These are phyloP conservation scores for Atrichornis clamosus DNA, from an alignment of 2,113 vertebrate species.

Conservation along the genomic window DNA sequence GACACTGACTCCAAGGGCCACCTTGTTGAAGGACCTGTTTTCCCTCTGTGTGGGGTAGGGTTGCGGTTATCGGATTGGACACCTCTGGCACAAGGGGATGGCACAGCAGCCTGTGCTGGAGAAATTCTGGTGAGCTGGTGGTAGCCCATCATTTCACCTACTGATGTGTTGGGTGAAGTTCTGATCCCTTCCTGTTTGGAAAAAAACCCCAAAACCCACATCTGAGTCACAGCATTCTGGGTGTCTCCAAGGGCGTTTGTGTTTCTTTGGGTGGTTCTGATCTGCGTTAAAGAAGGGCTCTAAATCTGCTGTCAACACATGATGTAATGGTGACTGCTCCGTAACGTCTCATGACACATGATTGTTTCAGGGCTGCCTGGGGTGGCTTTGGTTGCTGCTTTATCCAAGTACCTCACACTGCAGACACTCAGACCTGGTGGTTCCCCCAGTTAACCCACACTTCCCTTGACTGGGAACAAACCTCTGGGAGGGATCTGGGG, in stretches of 20 bases:
- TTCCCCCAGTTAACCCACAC: not conserved
- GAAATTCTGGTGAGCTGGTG: not conserved
- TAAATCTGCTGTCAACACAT: not conserved
- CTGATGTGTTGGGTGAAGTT: not conserved
- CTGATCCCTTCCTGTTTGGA: not conserved
- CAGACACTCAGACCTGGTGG: not conserved
- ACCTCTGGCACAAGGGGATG: not conserved
- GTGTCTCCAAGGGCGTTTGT: not conserved
- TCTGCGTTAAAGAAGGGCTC: not conserved
- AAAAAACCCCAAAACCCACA: not conserved
- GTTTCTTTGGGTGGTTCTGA: not conserved
- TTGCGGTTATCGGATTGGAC: not conserved
- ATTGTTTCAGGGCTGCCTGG: not conserved
- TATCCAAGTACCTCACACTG: not conserved
- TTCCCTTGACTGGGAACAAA: not conserved
- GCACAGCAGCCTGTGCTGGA: not conserved
- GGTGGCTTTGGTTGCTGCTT: not conserved
- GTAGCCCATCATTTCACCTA: not conserved
- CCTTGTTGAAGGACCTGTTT: not conserved
- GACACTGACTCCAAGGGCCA: not conserved
- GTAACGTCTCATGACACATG: not conserved
- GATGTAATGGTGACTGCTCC: not conserved
- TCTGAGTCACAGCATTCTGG: not conserved
- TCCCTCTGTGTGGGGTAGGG: accelerated
- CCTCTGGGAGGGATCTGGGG: not conserved